A percentile compares a stretch with the other conserved stretches of the same genome.
phyloP scores from a whole-genome alignment of 2,888 invertebrate species.

The Clitarchus hookeri region DNA sequence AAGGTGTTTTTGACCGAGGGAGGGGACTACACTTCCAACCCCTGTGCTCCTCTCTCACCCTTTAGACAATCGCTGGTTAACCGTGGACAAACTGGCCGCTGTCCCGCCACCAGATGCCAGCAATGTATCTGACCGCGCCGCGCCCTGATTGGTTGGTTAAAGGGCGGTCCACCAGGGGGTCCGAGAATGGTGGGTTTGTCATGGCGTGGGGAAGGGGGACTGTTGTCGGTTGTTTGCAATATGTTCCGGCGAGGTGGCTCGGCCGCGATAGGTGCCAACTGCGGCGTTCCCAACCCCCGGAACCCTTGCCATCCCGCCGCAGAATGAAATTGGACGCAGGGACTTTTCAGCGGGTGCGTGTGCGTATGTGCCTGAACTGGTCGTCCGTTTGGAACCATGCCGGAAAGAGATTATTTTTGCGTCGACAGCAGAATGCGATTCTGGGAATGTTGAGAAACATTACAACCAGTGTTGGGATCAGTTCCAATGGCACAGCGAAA shows the following conservation, averaged over 20 bases:
- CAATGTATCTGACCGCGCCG: conserved; percentile 30
- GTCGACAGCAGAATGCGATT: no score
- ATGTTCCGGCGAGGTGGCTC: neutral
- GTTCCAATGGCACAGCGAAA: no score
- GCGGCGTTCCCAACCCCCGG: neutral
- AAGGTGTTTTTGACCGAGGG: no score
- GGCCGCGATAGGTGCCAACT: neutral
- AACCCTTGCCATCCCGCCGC: neutral
- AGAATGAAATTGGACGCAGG: neutral
- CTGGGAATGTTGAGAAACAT: no score
- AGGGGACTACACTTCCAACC: no score
- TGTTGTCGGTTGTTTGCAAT: neutral
- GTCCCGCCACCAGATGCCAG: conserved; percentile 32
- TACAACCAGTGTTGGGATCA: no score
- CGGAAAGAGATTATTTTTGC: no score
- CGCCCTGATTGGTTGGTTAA: conserved; percentile 32
- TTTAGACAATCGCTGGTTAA: conserved; percentile 28
- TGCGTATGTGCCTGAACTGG: neutral
- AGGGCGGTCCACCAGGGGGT: neutral
- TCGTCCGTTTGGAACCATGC: no score
- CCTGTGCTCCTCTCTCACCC: neutral
- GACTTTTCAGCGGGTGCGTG: neutral
- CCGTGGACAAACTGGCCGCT: conserved; percentile 34
- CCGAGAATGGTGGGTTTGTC: neutral
- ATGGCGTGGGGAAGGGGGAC: neutral